phyloP scores from a whole-genome alignment of 2,888 invertebrate species.

The Mesorhabditis sp. region DNA sequence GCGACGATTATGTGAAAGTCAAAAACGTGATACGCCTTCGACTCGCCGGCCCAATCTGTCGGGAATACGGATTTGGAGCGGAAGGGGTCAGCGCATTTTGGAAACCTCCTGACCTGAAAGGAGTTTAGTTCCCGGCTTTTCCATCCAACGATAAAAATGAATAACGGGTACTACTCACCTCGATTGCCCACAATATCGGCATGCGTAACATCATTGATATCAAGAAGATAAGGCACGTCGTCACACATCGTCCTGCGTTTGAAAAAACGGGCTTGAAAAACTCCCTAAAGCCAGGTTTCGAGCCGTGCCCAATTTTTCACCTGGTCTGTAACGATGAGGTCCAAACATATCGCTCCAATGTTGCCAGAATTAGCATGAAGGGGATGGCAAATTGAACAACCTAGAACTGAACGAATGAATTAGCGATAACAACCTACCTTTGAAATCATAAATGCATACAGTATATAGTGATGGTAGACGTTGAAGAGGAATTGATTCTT shows the following conservation, averaged over 20 bases:
- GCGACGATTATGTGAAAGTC: constrained; percentile 34
- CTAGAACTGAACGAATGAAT: constrained; percentile 31
- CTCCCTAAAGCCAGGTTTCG: constrained; percentile 17
- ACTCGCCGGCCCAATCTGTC: constrained; percentile 9
- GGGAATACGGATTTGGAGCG: constrained; percentile 29
- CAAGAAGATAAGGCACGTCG: constrained; percentile 21
- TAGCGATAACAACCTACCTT: neutral
- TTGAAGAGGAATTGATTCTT: constrained; percentile 13
- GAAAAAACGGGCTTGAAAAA: constrained; percentile 28
- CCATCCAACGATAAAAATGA: neutral
- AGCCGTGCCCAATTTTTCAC: constrained; percentile 14
- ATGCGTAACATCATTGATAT: constrained; percentile 21
- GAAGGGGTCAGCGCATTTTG: constrained; percentile 31
- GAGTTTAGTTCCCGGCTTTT: neutral
- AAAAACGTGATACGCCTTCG: constrained; percentile 23
- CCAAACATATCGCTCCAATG: constrained; percentile 42
- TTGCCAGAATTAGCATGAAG: constrained; percentile 38
- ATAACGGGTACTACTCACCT: constrained; percentile 16
- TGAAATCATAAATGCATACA: constrained; percentile 21
- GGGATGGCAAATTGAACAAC: constrained; percentile 45
- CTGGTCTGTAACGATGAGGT: constrained; percentile 33
- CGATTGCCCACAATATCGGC: constrained; percentile 30
- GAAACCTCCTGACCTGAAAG: constrained; percentile 26
- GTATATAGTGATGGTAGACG: constrained; percentile 37
- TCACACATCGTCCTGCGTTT: constrained; percentile 25